Evolutionary conservation across 2,888 invertebrate genomes (phyloP), one percentile per base, ranked within the genome.

Genomic region (Molorchus minor): DNA sequence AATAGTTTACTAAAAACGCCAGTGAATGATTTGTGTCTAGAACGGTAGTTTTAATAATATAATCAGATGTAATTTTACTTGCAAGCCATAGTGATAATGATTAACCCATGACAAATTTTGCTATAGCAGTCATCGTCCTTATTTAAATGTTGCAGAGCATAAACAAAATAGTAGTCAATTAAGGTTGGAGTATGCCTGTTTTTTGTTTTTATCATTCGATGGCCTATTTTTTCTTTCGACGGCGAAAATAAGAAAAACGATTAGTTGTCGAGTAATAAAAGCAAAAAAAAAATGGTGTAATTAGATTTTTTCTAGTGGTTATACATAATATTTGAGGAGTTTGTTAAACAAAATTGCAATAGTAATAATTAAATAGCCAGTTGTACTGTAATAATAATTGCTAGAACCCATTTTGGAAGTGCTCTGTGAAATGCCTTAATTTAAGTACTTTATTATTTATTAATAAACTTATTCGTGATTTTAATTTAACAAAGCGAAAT

Each of bases 41-140:
- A 73, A 70, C 71, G 74, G 77, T 79, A 79, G 78, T 75, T 74
- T 74, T 76, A 75, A 75, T 72, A 76, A 71, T 74, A 74, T 79
- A 79, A 75, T 77, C 77, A 74, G 70, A 76, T 79, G 77, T 78
- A 79, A 74, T 74, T 76, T 78, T 77, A 74, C 75, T 75, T 72
- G 71, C 69, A 73, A 77, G 73, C 76, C 77, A 77, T 79, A 78
- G 75, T 75, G 75, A 76, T 77, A 72, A 73, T 56, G 65, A 67
- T 67, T 68, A 69, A 69, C 63, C 65, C 65, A 65, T 67, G 67
- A 67, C 58, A 62, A 67, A 67, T 60, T 64, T 46, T 56, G 58
- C 58, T 62, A 16, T 21, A 49, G 49, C 49, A 49, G 36, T 49
- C 38, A 38, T 38, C 25, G 25, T 47, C 19, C 19, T 47, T 38